A percentile compares a stretch with the other conserved stretches of the same genome.
Evolutionary conservation across 2,113 vertebrate species (phyloP).

Genomic region (Collichthys lucidus): DNA sequence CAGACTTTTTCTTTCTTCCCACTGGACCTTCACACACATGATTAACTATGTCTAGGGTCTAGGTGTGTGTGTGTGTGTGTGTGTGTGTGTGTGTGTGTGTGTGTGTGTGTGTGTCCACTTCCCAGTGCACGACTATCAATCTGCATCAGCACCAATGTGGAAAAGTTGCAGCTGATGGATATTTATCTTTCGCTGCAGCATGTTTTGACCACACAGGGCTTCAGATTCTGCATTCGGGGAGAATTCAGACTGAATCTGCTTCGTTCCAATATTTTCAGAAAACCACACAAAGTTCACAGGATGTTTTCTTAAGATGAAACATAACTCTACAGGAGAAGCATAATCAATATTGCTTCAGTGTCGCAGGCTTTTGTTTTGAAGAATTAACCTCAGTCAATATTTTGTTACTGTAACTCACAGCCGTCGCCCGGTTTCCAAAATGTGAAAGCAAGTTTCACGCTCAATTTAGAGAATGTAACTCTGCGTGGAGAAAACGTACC

Average conservation of each 20-base stretch:
- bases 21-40: constrained; percentile 68
- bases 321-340: background rate
- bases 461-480: background rate
- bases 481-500: background rate
- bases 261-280: constrained; percentile 12
- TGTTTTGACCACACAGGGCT: constrained; percentile 26
- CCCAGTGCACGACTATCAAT: constrained; percentile 74
- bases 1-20: constrained; percentile 71
- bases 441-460: constrained; percentile 6
- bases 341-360: background rate
- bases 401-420: background rate
- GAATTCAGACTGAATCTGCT: constrained; percentile 26
- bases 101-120: too few species aligned
- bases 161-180: constrained; percentile 69
- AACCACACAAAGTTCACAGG: constrained; percentile 5
- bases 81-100: too few species aligned
- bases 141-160: constrained; percentile 67
- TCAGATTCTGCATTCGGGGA: constrained; percentile 38
- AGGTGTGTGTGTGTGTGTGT: constrained; percentile 38
- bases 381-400: constrained; percentile 1
- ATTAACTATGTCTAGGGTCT: constrained; percentile 62
- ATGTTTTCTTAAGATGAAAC: constrained; percentile 1
- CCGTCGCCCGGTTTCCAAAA: background rate
- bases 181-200: constrained; percentile 48
- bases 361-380: background rate